Evolutionary conservation across 2,888 invertebrate genomes (phyloP), one percentile per base, ranked within the genome.

Genomic region (Lomographa bimaculata): DNA sequence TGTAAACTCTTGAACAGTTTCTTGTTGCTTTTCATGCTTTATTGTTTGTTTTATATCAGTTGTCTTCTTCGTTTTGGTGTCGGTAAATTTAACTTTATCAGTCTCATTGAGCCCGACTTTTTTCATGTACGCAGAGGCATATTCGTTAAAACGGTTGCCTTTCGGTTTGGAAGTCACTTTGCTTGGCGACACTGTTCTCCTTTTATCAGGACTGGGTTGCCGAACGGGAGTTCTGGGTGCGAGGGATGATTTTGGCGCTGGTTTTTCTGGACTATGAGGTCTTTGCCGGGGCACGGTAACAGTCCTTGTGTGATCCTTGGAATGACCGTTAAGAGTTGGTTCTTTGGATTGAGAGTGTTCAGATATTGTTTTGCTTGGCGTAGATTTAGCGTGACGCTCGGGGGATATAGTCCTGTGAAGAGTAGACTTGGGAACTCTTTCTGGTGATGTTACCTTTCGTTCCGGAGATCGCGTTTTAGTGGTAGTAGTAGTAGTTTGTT

Each of bases 101-200:
- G 63, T 50, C 14, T 84, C 83, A 38, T 71, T 79, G 1, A 85
- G 54, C 1, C 89, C 85, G 1, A 87, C 80, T 56, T 85, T 89
- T 41, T 85, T 90, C 79, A 90, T 84, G 40, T 90, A 89, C 19
- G 90, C 90, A 3, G 85, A 71, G 3, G 89, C 86, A 23, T 89
- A 89, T 46, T 90, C 89, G 35, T 73, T 83, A 34, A 89, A 86
- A 20, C 83, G 81, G 41, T 78, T 85, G 0, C 72, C 50, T 62
- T 85, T 89, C 3, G 77, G 50, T 64, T 84, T 87, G 1, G 73
- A 57, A 33, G 71, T 44, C 1, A 61, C 36, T 56, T 87, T 86
- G 23, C 46, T 77, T 0, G 87, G 86, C n/a, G 86, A 84, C 1
- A 56, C 48, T n/a, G 76, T 72, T 26, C 81, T 64, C 43, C 75